phyloP scores from a whole-genome alignment of 2,113 vertebrate genomes.

The Ploceus nigricollis region DNA sequence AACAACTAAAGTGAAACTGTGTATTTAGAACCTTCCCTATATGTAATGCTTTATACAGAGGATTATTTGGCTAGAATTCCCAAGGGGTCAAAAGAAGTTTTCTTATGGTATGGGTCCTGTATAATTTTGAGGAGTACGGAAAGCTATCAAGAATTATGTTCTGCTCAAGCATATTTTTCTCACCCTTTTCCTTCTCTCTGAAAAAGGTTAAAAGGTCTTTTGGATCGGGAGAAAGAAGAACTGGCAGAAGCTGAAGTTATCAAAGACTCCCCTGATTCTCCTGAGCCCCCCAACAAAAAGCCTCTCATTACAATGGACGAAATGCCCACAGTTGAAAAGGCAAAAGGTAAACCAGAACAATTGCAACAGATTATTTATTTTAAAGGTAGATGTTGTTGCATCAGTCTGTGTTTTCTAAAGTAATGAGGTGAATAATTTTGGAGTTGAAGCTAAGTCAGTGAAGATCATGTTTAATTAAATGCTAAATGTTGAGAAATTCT shows the following conservation, averaged over 20 bases:
- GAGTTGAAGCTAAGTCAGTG: background rate
- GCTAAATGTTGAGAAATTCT: background rate
- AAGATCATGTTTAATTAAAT: background rate
- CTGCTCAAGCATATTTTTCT: background rate
- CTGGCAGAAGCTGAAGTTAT: conserved; percentile 88
- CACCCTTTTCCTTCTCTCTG: background rate
- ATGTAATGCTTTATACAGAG: background rate
- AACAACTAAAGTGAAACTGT: background rate
- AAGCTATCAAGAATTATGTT: background rate
- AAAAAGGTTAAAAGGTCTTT: conserved; percentile 83
- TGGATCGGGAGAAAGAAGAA: conserved; percentile 91
- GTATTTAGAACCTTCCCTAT: background rate
- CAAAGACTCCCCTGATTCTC: conserved; percentile 97
- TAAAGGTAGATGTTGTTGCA: background rate
- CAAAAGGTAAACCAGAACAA: conserved; percentile 82
- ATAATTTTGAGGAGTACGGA: background rate
- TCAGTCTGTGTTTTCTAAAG: background rate
- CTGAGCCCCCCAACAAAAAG: conserved; percentile 95
- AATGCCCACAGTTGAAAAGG: conserved; percentile 82
- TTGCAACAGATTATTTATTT: background rate
- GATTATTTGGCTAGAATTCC: background rate
- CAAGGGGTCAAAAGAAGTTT: background rate
- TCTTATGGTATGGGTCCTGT: fast-evolving
- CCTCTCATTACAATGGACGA: conserved; percentile 87
- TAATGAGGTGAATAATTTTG: background rate